Evolutionary conservation across 2,113 vertebrate genomes (phyloP), one percentile per base, ranked within the genome.

Genomic region (Burhinus bistriatus): DNA sequence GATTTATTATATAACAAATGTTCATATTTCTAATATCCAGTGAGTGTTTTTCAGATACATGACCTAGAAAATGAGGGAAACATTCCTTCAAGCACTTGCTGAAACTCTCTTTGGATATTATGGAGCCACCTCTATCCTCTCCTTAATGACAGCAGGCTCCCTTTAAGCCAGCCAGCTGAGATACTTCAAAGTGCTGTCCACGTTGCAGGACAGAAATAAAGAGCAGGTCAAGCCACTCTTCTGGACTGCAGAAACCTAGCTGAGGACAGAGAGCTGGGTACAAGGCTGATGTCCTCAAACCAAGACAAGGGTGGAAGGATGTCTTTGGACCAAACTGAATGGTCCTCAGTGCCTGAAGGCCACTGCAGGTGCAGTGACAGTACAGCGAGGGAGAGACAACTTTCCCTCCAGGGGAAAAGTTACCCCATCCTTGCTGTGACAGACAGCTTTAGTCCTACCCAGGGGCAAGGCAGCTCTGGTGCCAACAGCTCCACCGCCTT

Each of bases 1-100:
- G n/a, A 95, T 95, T 96, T 95, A 89, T 96, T 97, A 95, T 64
- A 83, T 90, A 82, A 64, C 72, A 95, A 93, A 87, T 91, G 72
- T 84, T 96, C 90, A 90, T 96, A 57, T 93, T 95, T 93, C 94
- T 92, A 93, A 87, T 84, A 89, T 57, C 36, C 49, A 91, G 44
- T 75, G 65, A 78, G 34, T 94, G 90, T 89, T 95, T 96, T 92
- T 81, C 76, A 90, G 77, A 93, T 87, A 66, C 6, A 11, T 81
- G 71, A 57, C 57, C 69, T 93, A 78, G 77, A 93, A 97, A 96
- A 92, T 75, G 52, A 93, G 57, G 36, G 57, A 79, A 87, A 82
- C 30, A 71, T 92, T 92, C 77, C 62, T 93, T 84, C 47, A 80
- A 86, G 51, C 5, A 7, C 47, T 89, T 68, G 30, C 57, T 90